phyloP scores from a whole-genome alignment of 2,113 vertebrate species.

The Tauraco erythrolophus region DNA sequence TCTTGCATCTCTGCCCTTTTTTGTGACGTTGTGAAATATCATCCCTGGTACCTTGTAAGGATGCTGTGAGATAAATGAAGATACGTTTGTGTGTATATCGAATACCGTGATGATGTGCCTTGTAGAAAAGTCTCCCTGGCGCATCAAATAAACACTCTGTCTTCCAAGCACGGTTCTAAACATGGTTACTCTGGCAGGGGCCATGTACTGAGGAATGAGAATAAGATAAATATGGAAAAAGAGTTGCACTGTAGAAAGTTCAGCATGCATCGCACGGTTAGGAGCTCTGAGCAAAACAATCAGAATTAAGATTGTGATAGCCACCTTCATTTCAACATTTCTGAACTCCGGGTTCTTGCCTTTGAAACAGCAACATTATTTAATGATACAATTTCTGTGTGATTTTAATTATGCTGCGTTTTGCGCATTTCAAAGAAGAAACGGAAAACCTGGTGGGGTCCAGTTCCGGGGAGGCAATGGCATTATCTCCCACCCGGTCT shows the following conservation, averaged over 20 bases:
- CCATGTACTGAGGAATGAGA: neutral
- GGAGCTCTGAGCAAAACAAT: neutral
- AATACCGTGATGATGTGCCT: neutral
- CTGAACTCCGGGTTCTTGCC: neutral
- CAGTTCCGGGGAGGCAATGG: neutral
- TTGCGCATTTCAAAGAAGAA: neutral
- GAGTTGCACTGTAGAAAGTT: neutral
- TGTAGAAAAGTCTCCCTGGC: neutral
- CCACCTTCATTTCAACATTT: neutral
- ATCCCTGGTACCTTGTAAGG: neutral
- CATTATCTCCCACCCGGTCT: neutral
- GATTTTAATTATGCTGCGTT: neutral
- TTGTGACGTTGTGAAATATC: neutral
- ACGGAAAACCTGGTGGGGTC: rapidly evolving
- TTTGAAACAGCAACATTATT: neutral
- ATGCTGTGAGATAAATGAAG: neutral
- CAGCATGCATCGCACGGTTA: neutral
- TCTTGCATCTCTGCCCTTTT: neutral
- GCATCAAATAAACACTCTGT: neutral
- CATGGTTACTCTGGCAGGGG: neutral
- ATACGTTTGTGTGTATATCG: neutral
- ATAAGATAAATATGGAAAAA: neutral
- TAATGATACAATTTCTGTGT: neutral
- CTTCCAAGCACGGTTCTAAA: neutral
- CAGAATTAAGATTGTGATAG: neutral